Percentiles rank a stretch among this genome's conserved stretches.
Evolutionary conservation across 2,113 vertebrate genomes (phyloP).

Genomic region (Phylloscopus trochilus): DNA sequence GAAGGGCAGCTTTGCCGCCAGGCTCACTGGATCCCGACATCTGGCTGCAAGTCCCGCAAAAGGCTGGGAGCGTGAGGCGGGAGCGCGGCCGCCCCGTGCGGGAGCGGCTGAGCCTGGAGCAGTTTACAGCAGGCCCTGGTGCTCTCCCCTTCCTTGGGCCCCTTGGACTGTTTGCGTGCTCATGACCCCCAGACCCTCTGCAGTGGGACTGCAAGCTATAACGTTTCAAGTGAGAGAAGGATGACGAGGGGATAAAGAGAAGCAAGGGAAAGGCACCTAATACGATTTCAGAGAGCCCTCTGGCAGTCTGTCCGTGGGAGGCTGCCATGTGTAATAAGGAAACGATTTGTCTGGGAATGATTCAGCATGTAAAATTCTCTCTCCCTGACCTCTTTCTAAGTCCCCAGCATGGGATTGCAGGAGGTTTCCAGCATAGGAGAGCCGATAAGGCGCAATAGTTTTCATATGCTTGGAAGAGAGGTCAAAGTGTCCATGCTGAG

Average conservation of each 20-base stretch:
- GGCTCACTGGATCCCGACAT: background rate
- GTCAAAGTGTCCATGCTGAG: background rate
- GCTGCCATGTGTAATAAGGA: conserved; percentile 64
- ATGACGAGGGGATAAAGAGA: background rate
- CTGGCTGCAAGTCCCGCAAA: background rate
- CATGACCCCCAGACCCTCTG: background rate
- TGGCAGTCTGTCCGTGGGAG: conserved; percentile 50
- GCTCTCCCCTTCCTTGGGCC: background rate
- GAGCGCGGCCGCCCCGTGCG: rapidly evolving
- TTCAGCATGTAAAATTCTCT: conserved; percentile 38
- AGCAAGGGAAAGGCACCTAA: conserved; percentile 48
- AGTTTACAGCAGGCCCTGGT: background rate
- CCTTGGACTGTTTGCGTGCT: background rate
- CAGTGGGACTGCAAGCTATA: background rate
- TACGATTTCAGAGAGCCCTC: conserved; percentile 31
- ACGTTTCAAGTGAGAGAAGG: background rate
- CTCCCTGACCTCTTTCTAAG: conserved; percentile 10
- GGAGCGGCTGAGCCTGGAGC: background rate
- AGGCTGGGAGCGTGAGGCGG: background rate
- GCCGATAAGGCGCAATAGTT: background rate
- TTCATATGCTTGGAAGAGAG: background rate
- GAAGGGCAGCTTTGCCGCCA: background rate
- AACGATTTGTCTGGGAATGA: conserved; percentile 59
- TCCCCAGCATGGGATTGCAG: background rate
- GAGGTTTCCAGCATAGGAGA: conserved; percentile 19